These are phyloP conservation scores for Perca flavescens DNA, from an alignment of 2,113 vertebrate species.

Conservation along the genomic window DNA sequence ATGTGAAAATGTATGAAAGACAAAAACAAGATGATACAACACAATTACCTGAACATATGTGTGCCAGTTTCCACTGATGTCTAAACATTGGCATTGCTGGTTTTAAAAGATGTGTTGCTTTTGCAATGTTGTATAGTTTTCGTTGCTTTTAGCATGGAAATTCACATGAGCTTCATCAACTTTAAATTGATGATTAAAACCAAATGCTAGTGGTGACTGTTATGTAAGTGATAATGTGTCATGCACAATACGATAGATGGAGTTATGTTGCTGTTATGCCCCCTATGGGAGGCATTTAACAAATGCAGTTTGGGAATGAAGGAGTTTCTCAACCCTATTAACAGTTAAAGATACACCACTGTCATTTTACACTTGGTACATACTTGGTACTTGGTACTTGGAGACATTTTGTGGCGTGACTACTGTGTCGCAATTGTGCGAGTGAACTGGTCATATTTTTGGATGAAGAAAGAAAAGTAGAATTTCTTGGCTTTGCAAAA, in stretches of 20 bases:
- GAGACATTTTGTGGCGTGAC: neutral
- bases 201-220: conserved; percentile 6
- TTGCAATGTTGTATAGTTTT: neutral
- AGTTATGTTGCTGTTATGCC: conserved; percentile 24
- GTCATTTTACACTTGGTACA: neutral
- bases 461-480: neutral
- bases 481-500: neutral
- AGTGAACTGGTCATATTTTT: neutral
- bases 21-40: conserved; percentile 26
- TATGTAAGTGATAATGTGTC: neutral
- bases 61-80: conserved; percentile 1
- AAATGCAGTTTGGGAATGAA: conserved; percentile 28
- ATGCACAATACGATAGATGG: neutral
- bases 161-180: neutral
- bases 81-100: neutral
- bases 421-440: neutral
- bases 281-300: conserved; percentile 23
- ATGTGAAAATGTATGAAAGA: neutral
- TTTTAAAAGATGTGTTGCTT: neutral
- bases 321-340: neutral
- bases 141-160: neutral
- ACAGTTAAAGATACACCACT: neutral
- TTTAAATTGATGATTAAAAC: neutral
- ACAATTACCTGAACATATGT: neutral
- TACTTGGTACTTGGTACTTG: too few relatives aligned